Percentiles rank a stretch among this genome's conserved stretches.
phyloP scores from a whole-genome alignment of 2,888 invertebrate genomes.

The Branchellion lobata region DNA sequence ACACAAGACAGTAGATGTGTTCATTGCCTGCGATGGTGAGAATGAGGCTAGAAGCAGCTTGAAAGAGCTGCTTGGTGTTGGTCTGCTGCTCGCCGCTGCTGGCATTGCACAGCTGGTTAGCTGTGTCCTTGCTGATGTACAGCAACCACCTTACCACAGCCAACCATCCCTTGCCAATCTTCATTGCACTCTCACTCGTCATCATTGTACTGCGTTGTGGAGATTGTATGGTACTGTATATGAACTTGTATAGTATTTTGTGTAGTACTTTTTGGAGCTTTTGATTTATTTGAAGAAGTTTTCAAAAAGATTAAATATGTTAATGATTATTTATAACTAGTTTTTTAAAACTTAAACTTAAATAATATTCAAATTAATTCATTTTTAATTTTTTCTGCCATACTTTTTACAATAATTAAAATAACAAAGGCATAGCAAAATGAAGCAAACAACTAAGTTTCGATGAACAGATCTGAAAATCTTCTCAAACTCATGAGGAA shows the following conservation, averaged over 20 bases:
- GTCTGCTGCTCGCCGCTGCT: neutral
- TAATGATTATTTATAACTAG: neutral
- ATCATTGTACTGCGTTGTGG: neutral
- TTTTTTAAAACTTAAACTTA: too few species aligned
- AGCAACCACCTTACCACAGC: neutral
- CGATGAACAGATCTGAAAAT: too few species aligned
- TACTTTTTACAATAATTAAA: too few species aligned
- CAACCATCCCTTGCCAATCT: neutral
- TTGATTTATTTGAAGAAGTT: too few species aligned
- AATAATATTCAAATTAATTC: too few species aligned
- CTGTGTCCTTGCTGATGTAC: neutral
- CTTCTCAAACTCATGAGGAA: too few species aligned
- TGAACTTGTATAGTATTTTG: neutral
- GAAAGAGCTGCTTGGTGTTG: neutral
- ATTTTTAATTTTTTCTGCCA: too few species aligned
- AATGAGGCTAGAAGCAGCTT: slow-evolving; percentile 13
- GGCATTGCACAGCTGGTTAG: neutral
- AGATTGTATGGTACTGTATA: neutral
- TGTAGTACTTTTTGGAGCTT: neutral
- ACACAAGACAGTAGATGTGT: neutral
- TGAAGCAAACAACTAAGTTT: too few species aligned
- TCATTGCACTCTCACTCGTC: neutral
- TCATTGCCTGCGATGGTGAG: neutral
- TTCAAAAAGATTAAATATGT: neutral
- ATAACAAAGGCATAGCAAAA: too few species aligned